Evolutionary conservation across 2,113 vertebrate genomes (phyloP), one percentile per base, ranked within the genome.

Genomic region (Pseudolaguvia tuberculata): DNA sequence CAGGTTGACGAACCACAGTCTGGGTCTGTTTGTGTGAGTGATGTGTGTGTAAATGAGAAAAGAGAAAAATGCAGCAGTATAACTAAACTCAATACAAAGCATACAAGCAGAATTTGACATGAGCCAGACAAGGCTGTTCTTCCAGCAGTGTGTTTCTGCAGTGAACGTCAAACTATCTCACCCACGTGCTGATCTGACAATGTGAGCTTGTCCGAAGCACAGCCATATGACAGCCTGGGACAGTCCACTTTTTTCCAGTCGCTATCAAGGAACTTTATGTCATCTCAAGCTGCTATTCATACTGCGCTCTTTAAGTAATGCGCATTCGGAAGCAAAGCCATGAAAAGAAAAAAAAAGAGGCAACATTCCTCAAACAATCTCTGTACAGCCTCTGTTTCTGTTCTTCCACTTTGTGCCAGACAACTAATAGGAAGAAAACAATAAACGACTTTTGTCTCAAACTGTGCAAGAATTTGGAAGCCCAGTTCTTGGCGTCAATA

Each of bases 1-100:
- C 85, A 51, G 81, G 58, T 79, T 70, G 87, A 83, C 81, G 82
- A 80, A 81, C 86, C 85, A 74, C 86, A 81, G 77, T 77, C 80
- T 81, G 82, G 52, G 68, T 62, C n/a, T 73, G 35, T 71, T 23
- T 42, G 75, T 65, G 50, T 71, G 31, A 51, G 62, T 47, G 39
- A 5, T 67, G 63, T 50, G 23, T 67, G 23, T 59, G 66, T 50
- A 27, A 70, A 73, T 39, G 78, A 86, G 85, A 86, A 90, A 90
- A 82, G 87, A 81, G 72, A 79, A 77, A 62, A 39, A 48, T 72
- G 59, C 1, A 0, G 70, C 23, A 65, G 70, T 73, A 75, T 85
- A 81, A 72, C 74, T 84, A 76, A 82, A 86, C 83, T 25, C 80
- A 53, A 11, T 25, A 17, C 84, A 62, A 83, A 85, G 75, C 81